Conservation (phyloP, 2,888 invertebrate genomes). For the Anthophora plumipes region DNA sequence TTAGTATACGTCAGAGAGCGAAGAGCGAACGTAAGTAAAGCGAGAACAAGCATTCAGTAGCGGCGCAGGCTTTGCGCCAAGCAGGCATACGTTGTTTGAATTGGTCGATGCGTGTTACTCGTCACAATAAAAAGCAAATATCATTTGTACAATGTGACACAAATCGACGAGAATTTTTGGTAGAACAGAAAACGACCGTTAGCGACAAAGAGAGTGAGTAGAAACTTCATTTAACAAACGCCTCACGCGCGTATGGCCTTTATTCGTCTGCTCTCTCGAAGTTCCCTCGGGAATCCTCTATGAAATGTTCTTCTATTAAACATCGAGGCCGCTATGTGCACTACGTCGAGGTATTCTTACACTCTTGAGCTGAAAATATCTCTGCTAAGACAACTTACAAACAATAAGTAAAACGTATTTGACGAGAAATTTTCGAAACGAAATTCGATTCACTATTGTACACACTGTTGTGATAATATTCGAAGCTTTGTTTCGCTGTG, state of each 20-base stretch:
- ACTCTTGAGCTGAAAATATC: constrained; percentile 29
- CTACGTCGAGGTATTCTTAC: background rate
- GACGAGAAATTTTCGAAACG: background rate
- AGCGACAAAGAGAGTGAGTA: constrained; percentile 33
- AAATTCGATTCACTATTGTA: background rate
- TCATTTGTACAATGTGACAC: constrained; percentile 35
- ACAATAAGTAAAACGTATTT: background rate
- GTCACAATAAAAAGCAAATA: background rate
- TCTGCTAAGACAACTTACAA: background rate
- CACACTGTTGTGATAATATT: too few relatives aligned
- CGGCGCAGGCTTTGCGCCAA: constrained; percentile 51
- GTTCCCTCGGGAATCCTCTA: background rate
- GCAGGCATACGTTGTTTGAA: background rate
- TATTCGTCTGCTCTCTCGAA: background rate
- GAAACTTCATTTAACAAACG: background rate
- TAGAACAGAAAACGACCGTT: background rate
- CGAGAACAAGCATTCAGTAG: constrained; percentile 46
- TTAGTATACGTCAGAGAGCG: constrained; percentile 16
- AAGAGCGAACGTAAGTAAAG: constrained; percentile 29
- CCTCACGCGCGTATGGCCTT: too few relatives aligned
- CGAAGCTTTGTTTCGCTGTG: too few relatives aligned
- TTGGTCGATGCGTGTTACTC: background rate
- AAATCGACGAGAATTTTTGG: background rate
- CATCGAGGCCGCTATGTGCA: background rate
- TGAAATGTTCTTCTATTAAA: background rate